Evolutionary conservation across 2,113 vertebrate genomes (phyloP).

Genomic region (Myotis brandtii): DNA sequence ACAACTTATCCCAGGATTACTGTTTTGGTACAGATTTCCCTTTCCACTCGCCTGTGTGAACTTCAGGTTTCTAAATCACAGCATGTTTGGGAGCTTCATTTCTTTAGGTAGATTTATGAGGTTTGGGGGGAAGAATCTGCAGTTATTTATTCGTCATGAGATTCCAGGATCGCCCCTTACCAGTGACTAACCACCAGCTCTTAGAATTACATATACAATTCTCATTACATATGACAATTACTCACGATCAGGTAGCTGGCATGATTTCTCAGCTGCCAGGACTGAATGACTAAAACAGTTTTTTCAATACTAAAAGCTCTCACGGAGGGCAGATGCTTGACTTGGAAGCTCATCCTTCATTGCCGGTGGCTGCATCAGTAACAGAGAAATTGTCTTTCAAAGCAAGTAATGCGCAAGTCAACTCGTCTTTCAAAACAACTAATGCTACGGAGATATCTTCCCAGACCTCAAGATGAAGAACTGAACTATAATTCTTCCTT

Average conservation of each 20-base stretch:
- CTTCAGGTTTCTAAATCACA: constrained; percentile 53
- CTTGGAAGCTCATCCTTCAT: constrained; percentile 37
- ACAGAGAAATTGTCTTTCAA: constrained; percentile 34
- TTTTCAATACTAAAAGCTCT: constrained; percentile 52
- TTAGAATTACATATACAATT: constrained; percentile 36
- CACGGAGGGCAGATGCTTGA: constrained; percentile 19
- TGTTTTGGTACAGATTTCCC: constrained; percentile 21
- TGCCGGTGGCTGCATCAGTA: constrained; percentile 39
- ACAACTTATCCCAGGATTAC: neutral
- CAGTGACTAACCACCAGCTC: constrained; percentile 50
- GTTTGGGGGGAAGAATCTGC: neutral
- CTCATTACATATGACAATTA: constrained; percentile 34
- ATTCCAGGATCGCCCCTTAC: constrained; percentile 61
- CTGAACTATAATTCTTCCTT: constrained; percentile 70
- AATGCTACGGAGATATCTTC: constrained; percentile 31
- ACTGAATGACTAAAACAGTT: constrained; percentile 56
- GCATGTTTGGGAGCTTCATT: neutral
- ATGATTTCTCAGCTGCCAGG: constrained; percentile 36
- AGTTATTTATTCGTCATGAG: constrained; percentile 60
- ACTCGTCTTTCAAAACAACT: constrained; percentile 49
- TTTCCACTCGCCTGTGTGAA: neutral
- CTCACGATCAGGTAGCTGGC: neutral
- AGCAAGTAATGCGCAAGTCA: constrained; percentile 37
- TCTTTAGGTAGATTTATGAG: constrained; percentile 44
- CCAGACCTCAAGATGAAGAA: constrained; percentile 64